A percentile compares a stretch with the other conserved stretches of the same genome.
Conservation (phyloP, 2,113 vertebrate species). For the Todiramphus chloris region DNA sequence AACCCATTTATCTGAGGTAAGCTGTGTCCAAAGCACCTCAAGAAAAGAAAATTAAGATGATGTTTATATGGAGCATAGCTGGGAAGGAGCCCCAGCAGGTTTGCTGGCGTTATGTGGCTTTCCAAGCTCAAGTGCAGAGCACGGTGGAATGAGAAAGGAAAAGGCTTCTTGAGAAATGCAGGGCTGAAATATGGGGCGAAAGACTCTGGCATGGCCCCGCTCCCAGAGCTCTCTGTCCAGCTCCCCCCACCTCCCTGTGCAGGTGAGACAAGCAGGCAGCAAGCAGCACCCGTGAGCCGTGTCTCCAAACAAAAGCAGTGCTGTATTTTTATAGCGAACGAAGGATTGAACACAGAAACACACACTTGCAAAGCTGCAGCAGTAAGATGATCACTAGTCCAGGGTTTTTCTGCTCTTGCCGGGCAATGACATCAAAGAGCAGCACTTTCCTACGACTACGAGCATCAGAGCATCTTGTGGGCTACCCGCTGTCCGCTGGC, state of each 20-base stretch:
- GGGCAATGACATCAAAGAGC: background rate
- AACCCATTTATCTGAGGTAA: background rate
- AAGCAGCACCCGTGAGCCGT: background rate
- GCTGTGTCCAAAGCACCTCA: background rate
- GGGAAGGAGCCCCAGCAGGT: background rate
- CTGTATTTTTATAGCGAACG: background rate
- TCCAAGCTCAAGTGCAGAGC: background rate
- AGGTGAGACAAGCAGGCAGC: constrained; percentile 46
- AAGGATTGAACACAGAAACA: background rate
- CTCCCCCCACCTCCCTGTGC: background rate
- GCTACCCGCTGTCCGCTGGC: background rate
- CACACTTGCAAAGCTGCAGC: constrained; percentile 1
- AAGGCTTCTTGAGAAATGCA: constrained; percentile 16
- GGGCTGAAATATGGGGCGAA: background rate
- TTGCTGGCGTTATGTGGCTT: background rate
- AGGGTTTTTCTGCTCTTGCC: background rate
- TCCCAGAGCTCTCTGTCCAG: background rate
- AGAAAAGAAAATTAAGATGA: constrained; percentile 37
- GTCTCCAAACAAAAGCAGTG: constrained; percentile 19
- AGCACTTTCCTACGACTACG: accelerated
- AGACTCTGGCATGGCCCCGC: background rate
- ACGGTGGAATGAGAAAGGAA: constrained; percentile 18
- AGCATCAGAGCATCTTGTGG: background rate
- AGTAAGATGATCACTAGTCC: background rate
- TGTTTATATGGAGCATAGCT: background rate